Conservation (phyloP, 64 coral and sea anemone species). For the Astreopora myriophthalma region DNA sequence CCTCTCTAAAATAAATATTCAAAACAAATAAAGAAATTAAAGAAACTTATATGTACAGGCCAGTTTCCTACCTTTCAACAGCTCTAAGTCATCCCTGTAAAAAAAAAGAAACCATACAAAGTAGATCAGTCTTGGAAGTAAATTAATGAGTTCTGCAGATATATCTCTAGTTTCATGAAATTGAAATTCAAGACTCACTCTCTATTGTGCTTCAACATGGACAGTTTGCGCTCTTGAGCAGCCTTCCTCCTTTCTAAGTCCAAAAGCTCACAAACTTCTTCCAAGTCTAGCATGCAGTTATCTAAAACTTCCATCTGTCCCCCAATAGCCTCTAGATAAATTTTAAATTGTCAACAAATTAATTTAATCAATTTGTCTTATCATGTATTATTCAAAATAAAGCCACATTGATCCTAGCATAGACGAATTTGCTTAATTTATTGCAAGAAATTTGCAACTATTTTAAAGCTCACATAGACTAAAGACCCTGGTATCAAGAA, state of each 20-base stretch:
- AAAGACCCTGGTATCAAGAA: too few relatives aligned
- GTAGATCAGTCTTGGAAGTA: too few relatives aligned
- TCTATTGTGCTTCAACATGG: slow-evolving; percentile 76
- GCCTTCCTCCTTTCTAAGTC: slow-evolving; percentile 78
- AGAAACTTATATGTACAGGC: not conserved
- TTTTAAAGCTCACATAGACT: too few relatives aligned
- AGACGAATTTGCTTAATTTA: too few relatives aligned
- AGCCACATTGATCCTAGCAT: too few relatives aligned
- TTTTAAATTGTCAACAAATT: not conserved
- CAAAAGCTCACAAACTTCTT: slow-evolving; percentile 90
- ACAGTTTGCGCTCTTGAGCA: slow-evolving; percentile 69
- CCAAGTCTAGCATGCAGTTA: slow-evolving; percentile 77
- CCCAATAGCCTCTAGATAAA: slow-evolving; percentile 72
- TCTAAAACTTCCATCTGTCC: slow-evolving; percentile 85
- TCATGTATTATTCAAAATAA: too few relatives aligned
- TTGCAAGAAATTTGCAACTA: too few relatives aligned
- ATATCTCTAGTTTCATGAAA: not conserved
- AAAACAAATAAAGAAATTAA: too few relatives aligned
- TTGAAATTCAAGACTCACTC: slow-evolving; percentile 51
- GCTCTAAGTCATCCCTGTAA: slow-evolving; percentile 87
- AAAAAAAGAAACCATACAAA: not conserved
- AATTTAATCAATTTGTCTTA: not conserved
- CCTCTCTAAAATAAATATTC: too few relatives aligned
- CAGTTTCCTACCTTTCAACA: slow-evolving; percentile 60
- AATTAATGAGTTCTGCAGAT: too few relatives aligned